Conservation (phyloP, 2,888 invertebrate genomes). For the Rugalucina vietnamica region DNA sequence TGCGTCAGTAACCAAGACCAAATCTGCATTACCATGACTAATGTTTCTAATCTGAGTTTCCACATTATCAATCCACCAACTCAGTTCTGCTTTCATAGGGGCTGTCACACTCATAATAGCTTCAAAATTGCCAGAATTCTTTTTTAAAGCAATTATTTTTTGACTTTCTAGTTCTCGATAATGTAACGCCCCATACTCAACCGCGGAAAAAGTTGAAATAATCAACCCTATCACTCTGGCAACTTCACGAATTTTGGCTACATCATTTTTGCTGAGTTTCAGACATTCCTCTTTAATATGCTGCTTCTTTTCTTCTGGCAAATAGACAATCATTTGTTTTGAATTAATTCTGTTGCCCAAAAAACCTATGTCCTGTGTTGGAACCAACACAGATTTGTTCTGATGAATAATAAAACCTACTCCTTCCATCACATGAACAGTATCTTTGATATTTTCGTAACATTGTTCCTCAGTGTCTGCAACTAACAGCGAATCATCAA, state of each 20-base stretch:
- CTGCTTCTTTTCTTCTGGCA: conserved; percentile 1
- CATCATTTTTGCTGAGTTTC: neutral
- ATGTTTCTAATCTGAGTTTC: neutral
- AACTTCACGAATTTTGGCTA: conserved; percentile 16
- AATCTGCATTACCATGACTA: neutral
- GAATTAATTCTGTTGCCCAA: conserved; percentile 45
- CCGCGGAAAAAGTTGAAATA: conserved; percentile 31
- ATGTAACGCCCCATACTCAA: conserved; percentile 18
- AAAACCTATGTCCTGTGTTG: conserved; percentile 31
- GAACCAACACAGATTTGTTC: conserved; percentile 39
- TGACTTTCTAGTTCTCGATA: conserved; percentile 25
- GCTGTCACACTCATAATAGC: neutral
- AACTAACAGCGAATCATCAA: conserved; percentile 47
- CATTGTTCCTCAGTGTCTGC: conserved; percentile 26
- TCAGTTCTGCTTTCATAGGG: conserved; percentile 1
- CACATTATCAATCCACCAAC: conserved; percentile 39
- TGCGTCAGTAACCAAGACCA: conserved; percentile 16
- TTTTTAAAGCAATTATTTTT: conserved; percentile 31
- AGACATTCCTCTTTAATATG: neutral
- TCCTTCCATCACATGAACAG: conserved; percentile 5
- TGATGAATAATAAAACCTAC: conserved; percentile 44
- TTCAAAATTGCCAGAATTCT: conserved; percentile 23
- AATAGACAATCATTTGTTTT: conserved; percentile 38
- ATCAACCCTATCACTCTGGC: conserved; percentile 30
- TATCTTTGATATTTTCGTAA: conserved; percentile 18